These are phyloP conservation scores for Melinopterus prodromus DNA, from an alignment of 2,888 invertebrate genomes.

Conservation along the genomic window DNA sequence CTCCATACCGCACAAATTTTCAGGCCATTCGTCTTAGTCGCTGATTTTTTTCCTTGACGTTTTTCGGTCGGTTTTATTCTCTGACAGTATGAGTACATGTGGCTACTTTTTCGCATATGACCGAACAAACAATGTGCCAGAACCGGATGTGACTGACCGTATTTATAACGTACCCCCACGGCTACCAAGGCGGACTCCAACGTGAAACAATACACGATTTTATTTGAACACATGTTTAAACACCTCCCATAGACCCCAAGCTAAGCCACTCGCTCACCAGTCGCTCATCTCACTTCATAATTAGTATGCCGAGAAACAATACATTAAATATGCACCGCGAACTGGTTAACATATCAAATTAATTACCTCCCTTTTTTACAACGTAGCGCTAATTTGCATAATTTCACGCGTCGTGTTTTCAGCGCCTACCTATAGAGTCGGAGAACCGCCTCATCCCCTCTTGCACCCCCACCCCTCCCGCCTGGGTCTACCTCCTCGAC, in stretches of 20 bases:
- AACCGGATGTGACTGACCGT: slow-evolving; percentile 52
- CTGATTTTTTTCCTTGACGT: neutral
- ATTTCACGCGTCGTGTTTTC: slow-evolving; percentile 30
- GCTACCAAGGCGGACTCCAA: slow-evolving; percentile 50
- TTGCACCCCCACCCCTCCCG: slow-evolving; percentile 16
- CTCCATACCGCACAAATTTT: neutral
- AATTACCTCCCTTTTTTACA: slow-evolving; percentile 32
- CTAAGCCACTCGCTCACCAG: neutral
- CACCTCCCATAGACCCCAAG: slow-evolving; percentile 42
- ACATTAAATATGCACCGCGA: slow-evolving; percentile 32
- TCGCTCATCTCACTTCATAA: slow-evolving; percentile 14
- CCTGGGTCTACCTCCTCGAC: slow-evolving; percentile 13
- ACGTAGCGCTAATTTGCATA: slow-evolving; percentile 29
- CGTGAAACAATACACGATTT: slow-evolving; percentile 56
- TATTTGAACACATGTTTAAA: slow-evolving; percentile 57
- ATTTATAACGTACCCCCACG: slow-evolving; percentile 49
- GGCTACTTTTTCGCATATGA: slow-evolving; percentile 27
- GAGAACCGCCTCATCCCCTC: slow-evolving; percentile 25
- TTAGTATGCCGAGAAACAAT: slow-evolving; percentile 17
- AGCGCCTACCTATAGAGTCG: neutral
- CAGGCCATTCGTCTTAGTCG: neutral
- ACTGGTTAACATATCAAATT: slow-evolving; percentile 34
- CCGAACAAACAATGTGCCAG: slow-evolving; percentile 27
- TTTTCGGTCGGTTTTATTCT: no score
- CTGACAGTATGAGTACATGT: neutral